Conservation (phyloP, 2,797 vertebrate genomes). For the Peromyscus eremicus region DNA sequence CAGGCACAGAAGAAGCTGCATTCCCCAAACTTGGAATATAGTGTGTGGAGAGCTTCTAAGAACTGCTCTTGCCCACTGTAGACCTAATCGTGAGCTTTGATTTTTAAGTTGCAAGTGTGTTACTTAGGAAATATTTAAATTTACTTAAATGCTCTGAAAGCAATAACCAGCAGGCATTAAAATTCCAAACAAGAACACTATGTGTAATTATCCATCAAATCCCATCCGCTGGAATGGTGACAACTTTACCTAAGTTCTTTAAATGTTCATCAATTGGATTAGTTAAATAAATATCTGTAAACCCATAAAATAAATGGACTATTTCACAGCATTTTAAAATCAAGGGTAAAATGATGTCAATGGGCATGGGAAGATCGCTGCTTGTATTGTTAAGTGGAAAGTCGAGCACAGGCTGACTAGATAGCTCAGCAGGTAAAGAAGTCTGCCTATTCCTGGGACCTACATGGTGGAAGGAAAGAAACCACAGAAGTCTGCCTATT, state of each 20-base stretch:
- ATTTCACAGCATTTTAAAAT: conserved; percentile 52
- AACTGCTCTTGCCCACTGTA: background rate
- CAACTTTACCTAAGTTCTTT: conserved; percentile 20
- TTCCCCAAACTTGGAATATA: background rate
- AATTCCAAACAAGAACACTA: background rate
- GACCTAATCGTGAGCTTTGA: background rate
- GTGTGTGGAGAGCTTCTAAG: too few relatives aligned
- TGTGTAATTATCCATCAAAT: background rate
- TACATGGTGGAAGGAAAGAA: background rate
- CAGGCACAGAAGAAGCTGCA: background rate
- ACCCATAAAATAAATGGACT: conserved; percentile 68
- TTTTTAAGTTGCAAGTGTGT: background rate
- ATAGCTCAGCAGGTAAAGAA: background rate
- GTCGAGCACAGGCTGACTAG: background rate
- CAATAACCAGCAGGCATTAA: background rate
- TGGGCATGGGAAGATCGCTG: background rate
- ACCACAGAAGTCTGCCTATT: background rate
- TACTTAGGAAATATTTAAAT: background rate
- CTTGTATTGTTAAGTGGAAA: background rate
- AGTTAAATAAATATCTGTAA: conserved; percentile 67
- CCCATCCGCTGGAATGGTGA: background rate
- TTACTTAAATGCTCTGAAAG: conserved; percentile 27
- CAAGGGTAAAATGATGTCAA: conserved; percentile 1
- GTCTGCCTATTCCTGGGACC: background rate
- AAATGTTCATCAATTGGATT: background rate